phyloP scores from a whole-genome alignment of 2,113 vertebrate genomes.

The Menidia beryllina region DNA sequence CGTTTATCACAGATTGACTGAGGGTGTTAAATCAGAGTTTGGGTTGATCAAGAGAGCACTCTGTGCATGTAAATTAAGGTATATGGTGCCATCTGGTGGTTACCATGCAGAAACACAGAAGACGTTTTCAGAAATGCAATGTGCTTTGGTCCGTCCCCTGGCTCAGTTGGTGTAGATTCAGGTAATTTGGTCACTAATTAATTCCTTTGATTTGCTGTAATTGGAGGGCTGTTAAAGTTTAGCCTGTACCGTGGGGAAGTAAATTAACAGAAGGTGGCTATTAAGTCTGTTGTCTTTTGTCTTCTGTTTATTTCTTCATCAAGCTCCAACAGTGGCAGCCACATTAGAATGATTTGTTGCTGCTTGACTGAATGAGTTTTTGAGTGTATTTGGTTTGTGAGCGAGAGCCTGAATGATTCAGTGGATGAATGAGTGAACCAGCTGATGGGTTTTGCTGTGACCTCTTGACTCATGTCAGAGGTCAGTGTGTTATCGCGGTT shows the following conservation, averaged over 20 bases:
- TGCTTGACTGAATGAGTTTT: constrained; percentile 54
- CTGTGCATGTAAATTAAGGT: constrained; percentile 12
- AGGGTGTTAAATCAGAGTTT: background rate
- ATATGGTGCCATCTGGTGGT: constrained; percentile 72
- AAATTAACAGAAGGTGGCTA: constrained; percentile 63
- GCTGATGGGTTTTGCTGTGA: constrained; percentile 26
- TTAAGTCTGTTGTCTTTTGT: constrained; percentile 53
- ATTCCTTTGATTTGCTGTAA: constrained; percentile 69
- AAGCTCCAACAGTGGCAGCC: constrained; percentile 33
- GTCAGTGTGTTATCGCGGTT: constrained; percentile 28
- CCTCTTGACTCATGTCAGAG: constrained; percentile 45
- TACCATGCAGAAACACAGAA: constrained; percentile 23
- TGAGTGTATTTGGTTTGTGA: constrained; percentile 39
- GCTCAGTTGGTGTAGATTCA: constrained; percentile 53
- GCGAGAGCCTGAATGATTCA: constrained; percentile 34
- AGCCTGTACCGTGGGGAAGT: constrained; percentile 34
- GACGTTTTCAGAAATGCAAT: background rate
- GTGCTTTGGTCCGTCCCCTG: constrained; percentile 2
- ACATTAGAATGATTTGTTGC: constrained; percentile 46
- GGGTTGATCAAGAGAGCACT: background rate
- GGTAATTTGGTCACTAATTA: constrained; percentile 72
- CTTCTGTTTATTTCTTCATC: constrained; percentile 48
- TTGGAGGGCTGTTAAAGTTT: constrained; percentile 59
- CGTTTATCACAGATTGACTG: background rate
- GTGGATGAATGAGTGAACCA: constrained; percentile 21